Base-by-base conservation (phyloP, 2,797 vertebrate genomes). In the Trachops cirrhosus region DNA sequence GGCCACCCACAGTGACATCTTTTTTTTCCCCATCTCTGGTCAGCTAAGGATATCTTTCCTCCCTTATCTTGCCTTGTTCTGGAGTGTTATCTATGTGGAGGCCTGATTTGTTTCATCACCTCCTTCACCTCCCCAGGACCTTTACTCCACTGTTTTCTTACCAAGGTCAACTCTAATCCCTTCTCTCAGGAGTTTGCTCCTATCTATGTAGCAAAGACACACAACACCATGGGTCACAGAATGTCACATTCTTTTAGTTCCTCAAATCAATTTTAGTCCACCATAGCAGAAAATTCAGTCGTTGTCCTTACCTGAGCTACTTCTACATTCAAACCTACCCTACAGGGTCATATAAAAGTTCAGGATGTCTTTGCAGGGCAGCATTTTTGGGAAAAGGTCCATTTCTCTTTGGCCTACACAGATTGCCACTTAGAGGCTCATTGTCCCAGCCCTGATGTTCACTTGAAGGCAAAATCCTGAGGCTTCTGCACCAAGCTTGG, bases 31-130 rank as follows among this genome's bases (percentile, higher is more conserved):
- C 57, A 57, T 97, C 94, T 96, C 50, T 86, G 71, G 54, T 83
- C 70, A n/a, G 92, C 50, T 50, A 92, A 92, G 88, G 92, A 80
- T 91, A 70, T 85, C 78, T 97, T 97, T 96, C 82, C 96, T 95
- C 54, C 12, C 88, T 97, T 97, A 97, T 97, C 97, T 93, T 88
- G 70, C 39, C 78, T 92, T 96, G 97, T 93, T 96, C 95, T 79
- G 86, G 70, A 97, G 73, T 89, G 82, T 95, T 96, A 97, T 97
- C 93, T 94, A 1, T 73, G 12, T 57, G 50, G 44, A 86, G 32
- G 14, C 90, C 88, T 97, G 90, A 95, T 97, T 95, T 94, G 68
- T 93, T 96, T 94, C 62, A 68, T 86, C 74, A 79, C 82, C 62
- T 93, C 75, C 68, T 67, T 93, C n/a, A 93, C 93, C 88, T 95